These are phyloP conservation scores for Heterotilapia buettikoferi DNA, from an alignment of 2,113 vertebrate species.

Conservation along the genomic window DNA sequence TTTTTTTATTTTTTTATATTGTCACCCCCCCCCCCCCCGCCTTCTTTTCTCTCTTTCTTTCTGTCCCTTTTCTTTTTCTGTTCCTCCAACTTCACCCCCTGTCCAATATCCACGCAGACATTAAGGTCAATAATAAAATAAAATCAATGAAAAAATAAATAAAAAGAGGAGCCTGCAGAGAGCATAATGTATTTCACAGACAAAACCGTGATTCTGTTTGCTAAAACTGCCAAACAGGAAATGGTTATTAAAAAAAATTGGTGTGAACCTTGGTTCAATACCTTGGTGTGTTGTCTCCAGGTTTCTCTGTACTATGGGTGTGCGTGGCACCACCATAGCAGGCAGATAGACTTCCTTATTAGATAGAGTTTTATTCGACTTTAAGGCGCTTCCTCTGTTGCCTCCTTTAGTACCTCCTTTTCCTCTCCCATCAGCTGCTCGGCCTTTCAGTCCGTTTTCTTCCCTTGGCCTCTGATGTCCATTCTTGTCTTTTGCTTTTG, in stretches of 20 bases:
- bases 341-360: slow-evolving; percentile 50
- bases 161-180: neutral
- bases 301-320: slow-evolving; percentile 51
- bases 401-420: slow-evolving; percentile 22
- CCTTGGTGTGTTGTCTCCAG: slow-evolving; percentile 52
- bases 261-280: neutral
- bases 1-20: too few species aligned
- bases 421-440: slow-evolving; percentile 25
- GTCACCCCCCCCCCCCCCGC: too few species aligned
- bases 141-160: neutral
- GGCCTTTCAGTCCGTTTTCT: slow-evolving; percentile 10
- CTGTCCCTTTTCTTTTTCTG: neutral
- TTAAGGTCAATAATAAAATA: neutral
- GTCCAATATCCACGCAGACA: neutral
- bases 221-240: neutral
- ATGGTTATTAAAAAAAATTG: neutral
- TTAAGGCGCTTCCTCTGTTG: neutral
- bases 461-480: slow-evolving; percentile 30
- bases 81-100: neutral
- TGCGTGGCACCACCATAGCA: slow-evolving; percentile 66
- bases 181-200: neutral
- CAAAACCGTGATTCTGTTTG: neutral
- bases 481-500: slow-evolving; percentile 30
- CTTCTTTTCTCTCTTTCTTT: neutral
- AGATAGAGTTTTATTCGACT: neutral